Conservation (phyloP, 2,797 vertebrate species). For the Spinus olivaceus region DNA sequence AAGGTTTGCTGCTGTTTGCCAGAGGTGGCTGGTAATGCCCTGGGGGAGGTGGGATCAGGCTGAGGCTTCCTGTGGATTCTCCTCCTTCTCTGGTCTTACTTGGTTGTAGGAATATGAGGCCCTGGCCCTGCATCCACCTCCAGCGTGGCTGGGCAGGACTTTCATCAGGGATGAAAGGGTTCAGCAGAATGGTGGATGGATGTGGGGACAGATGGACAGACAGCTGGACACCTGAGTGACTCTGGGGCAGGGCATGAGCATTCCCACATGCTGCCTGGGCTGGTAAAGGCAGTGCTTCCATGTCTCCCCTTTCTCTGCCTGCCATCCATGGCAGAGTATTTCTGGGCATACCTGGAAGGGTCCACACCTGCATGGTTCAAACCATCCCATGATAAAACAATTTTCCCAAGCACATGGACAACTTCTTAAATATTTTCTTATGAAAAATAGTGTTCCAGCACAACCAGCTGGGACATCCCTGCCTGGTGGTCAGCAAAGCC, state of each 20-base stretch:
- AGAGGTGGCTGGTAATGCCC: background rate
- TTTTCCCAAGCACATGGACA: accelerated
- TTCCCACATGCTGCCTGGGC: background rate
- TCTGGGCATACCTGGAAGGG: background rate
- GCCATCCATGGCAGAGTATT: accelerated
- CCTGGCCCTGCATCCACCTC: background rate
- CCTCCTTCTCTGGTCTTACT: background rate
- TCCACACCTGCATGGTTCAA: background rate
- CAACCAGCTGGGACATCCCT: background rate
- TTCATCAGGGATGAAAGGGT: accelerated
- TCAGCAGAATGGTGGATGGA: background rate
- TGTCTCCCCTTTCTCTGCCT: background rate
- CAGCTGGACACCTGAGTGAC: background rate
- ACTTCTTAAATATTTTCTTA: background rate
- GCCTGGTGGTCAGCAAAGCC: background rate
- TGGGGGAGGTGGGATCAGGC: background rate
- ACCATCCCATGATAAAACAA: accelerated
- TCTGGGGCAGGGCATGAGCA: accelerated
- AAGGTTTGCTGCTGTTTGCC: background rate
- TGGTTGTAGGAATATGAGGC: background rate
- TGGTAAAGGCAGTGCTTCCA: accelerated
- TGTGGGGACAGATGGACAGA: background rate
- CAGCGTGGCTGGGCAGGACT: background rate
- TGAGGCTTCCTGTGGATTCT: background rate
- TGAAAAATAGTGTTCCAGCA: background rate